Evolutionary conservation across 2,113 vertebrate species (phyloP).

Genomic region (Oriolus oriolus): DNA sequence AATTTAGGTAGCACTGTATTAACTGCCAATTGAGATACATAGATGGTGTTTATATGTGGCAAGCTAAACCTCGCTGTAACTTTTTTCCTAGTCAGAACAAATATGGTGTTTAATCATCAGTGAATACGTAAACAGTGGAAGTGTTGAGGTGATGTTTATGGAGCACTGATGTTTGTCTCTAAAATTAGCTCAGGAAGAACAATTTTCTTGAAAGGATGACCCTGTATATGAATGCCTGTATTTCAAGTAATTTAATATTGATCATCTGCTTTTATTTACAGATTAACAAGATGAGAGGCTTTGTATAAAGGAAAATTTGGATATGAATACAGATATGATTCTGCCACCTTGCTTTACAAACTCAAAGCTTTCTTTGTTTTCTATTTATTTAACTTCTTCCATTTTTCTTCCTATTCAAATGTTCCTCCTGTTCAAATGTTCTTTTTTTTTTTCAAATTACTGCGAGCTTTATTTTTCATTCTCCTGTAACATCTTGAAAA

Average conservation of each 20-base stretch:
- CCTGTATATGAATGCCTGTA: background rate
- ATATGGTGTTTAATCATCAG: background rate
- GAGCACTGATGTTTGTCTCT: background rate
- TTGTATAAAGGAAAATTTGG: background rate
- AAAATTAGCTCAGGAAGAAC: background rate
- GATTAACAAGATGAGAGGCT: background rate
- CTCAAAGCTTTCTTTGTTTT: constrained; percentile 20
- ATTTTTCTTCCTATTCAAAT: background rate
- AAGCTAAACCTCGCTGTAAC: background rate
- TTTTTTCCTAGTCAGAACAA: background rate
- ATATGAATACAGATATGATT: background rate
- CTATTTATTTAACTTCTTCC: background rate
- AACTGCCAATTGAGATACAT: background rate
- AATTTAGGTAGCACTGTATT: background rate
- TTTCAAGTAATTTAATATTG: background rate
- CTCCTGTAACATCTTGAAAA: constrained; percentile 12
- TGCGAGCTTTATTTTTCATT: background rate
- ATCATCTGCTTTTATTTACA: background rate
- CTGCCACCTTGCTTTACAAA: background rate
- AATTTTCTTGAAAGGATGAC: background rate
- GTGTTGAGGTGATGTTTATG: background rate
- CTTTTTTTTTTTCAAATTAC: background rate
- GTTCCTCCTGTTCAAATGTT: background rate
- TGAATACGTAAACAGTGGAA: background rate
- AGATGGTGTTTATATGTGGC: background rate